These are phyloP conservation scores for Acipenser ruthenus DNA, from an alignment of 2,797 vertebrate species.

Conservation along the genomic window DNA sequence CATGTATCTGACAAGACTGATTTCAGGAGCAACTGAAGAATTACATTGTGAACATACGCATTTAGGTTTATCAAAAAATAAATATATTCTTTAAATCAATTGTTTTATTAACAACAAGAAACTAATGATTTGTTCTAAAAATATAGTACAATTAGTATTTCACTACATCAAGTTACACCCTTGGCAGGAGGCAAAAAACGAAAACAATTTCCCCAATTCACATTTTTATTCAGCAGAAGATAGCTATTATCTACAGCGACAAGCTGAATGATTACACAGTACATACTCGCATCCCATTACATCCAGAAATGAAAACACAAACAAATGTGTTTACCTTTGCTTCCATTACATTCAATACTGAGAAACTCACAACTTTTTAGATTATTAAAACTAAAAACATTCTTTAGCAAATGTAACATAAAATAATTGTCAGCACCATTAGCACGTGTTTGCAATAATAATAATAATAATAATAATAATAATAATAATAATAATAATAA, in stretches of 20 bases:
- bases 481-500: background rate
- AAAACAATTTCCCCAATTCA: conserved; percentile 17
- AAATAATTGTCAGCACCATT: conserved; percentile 30
- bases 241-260: conserved; percentile 23
- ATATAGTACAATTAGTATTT: no score
- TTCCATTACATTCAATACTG: conserved; percentile 18
- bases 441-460: conserved; percentile 22
- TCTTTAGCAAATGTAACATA: conserved; percentile 19
- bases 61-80: no score
- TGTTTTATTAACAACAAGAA: no score
- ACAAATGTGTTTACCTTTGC: conserved; percentile 8
- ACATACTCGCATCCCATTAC: conserved; percentile 21
- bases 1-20: no score
- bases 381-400: conserved; percentile 18
- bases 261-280: conserved; percentile 23
- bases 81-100: no score
- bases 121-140: no score
- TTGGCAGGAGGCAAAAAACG: conserved; percentile 29
- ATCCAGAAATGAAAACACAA: conserved; percentile 24
- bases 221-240: conserved; percentile 20
- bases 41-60: no score
- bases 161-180: conserved; percentile 15
- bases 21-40: no score
- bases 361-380: conserved; percentile 14
- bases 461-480: background rate